Base-by-base conservation (phyloP, 1,140 invertebrate species). In the Bombus pascuorum region DNA sequence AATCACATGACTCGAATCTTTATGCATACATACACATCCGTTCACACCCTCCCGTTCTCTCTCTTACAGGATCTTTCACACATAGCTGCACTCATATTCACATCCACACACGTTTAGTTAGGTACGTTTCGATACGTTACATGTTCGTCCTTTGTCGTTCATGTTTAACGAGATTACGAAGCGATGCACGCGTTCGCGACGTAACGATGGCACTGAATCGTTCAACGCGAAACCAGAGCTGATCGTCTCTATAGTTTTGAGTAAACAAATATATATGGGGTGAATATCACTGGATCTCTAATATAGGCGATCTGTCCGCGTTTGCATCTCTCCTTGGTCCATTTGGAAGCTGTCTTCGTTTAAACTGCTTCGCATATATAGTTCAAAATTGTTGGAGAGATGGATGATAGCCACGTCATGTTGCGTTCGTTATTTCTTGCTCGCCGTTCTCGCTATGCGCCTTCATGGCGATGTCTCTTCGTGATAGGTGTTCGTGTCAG, bases 121-220 rank as follows among this genome's bases (percentile, higher is more conserved):
- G 25, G 47, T 39, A 62, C 75, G 22, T 62, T 65, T 44, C 59
- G 75, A 59, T 77, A 68, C 77, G 62, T 77, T 62, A 47, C 13
- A n/a, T 37, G 37, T 28, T 42, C 75, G 37, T 77, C 15, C 57
- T 28, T 39, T 34, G 34, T 77, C 13, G n/a, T 4, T 62, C 28
- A 13, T 13, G 18, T 73, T 42, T 25, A 18, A 44, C 72, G n/a
- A 47, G 39, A 44, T 47, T 74, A 4, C 42, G 81, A 68, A 22
- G 44, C 42, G 47, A 37, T 74, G 81, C 70, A 87, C 59, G 34
- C 39, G 37, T 66, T 83, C 86, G 47, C 47, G 91, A 34, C 81
- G 66, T 85, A 81, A 68, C 75, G 66, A 93, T 93, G 92, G 92
- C 92, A 93, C 92, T 91, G 91, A 85, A 85, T 92, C 78, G 85